Evolutionary conservation across 2,888 invertebrate species (phyloP).

Genomic region (Lasioglossum morio): DNA sequence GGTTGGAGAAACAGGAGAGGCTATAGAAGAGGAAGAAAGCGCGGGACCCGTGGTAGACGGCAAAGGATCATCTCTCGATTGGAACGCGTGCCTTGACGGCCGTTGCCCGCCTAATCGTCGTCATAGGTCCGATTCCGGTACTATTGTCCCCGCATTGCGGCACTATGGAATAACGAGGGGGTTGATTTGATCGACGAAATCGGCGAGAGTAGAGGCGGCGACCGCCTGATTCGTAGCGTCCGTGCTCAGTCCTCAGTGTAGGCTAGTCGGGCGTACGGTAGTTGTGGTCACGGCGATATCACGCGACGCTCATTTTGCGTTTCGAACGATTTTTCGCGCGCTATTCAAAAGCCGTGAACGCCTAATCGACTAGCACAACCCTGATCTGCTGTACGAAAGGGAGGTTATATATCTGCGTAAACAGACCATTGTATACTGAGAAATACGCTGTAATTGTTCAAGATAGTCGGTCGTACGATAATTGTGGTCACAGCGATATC

Average conservation of each 20-base stretch:
- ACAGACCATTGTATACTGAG: too few relatives aligned
- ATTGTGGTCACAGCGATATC: slow-evolving; percentile 64
- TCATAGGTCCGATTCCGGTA: slow-evolving; percentile 35
- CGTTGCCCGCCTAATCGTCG: slow-evolving; percentile 10
- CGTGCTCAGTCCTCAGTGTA: slow-evolving; percentile 85
- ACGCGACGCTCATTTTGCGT: neutral
- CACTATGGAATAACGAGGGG: slow-evolving; percentile 80
- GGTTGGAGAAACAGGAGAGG: slow-evolving; percentile 33
- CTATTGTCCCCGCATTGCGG: slow-evolving; percentile 50
- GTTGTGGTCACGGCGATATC: slow-evolving; percentile 65
- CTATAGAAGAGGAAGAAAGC: neutral
- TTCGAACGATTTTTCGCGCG: neutral
- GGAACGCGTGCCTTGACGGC: neutral
- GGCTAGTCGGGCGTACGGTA: slow-evolving; percentile 83
- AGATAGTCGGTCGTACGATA: slow-evolving; percentile 82
- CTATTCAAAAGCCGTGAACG: neutral
- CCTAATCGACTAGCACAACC: too few relatives aligned
- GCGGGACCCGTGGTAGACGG: neutral
- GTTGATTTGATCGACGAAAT: slow-evolving; percentile 72
- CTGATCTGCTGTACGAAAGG: neutral
- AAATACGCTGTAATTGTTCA: too few relatives aligned
- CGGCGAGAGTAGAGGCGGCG: slow-evolving; percentile 65
- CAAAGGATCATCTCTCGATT: too few relatives aligned
- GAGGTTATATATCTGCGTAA: slow-evolving; percentile 57
- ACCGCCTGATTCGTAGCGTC: slow-evolving; percentile 79